phyloP scores from a whole-genome alignment of 2,888 invertebrate species.

The Thecocarcelia acutangulata region DNA sequence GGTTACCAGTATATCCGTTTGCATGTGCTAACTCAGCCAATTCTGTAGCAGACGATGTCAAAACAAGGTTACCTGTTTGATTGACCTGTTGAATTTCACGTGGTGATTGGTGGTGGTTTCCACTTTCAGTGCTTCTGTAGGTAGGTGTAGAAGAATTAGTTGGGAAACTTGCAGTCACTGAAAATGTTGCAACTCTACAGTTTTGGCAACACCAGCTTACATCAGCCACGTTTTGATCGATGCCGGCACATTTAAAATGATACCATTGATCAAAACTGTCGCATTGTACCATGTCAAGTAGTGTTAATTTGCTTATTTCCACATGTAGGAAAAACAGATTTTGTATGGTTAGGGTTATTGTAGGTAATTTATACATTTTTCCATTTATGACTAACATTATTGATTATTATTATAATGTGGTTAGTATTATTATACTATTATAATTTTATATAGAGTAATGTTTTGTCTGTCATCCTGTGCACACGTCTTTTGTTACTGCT shows the following conservation, averaged over 20 bases:
- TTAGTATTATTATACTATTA: too few species aligned
- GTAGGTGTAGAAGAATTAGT: background rate
- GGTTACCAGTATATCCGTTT: background rate
- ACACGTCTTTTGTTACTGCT: too few species aligned
- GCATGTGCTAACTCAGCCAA: background rate
- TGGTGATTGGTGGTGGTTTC: background rate
- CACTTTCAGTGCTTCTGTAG: too few species aligned
- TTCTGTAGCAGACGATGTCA: background rate
- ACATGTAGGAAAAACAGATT: too few species aligned
- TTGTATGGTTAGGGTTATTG: too few species aligned
- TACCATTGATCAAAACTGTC: conserved; percentile 26
- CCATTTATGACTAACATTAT: too few species aligned
- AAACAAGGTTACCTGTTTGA: background rate
- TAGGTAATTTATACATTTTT: too few species aligned
- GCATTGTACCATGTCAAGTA: conserved; percentile 40
- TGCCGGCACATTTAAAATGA: background rate
- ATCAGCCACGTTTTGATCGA: background rate
- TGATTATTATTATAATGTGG: too few species aligned
- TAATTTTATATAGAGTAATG: too few species aligned
- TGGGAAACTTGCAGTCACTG: background rate
- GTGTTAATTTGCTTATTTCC: too few species aligned
- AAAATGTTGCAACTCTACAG: background rate
- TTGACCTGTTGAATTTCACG: background rate
- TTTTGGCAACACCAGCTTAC: too few species aligned
- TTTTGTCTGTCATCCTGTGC: too few species aligned